Conservation (phyloP, 2,113 vertebrate species). For the Anolis carolinensis region DNA sequence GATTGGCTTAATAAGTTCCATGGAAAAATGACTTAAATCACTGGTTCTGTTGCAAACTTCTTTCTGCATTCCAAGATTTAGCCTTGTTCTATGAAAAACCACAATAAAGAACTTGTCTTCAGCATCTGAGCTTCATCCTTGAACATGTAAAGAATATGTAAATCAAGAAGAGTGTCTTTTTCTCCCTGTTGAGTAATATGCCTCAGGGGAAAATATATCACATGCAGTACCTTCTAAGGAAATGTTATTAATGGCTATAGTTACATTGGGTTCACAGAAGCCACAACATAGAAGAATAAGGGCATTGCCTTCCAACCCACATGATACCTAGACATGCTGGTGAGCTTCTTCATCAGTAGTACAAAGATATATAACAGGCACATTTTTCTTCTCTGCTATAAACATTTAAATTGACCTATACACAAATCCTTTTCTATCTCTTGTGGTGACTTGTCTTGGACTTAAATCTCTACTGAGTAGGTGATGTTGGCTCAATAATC, state of each 20-base stretch:
- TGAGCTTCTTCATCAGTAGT: neutral
- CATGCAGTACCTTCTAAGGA: neutral
- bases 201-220: neutral
- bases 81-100: neutral
- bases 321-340: neutral
- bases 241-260: neutral
- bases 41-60: neutral
- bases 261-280: neutral
- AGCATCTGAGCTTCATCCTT: neutral
- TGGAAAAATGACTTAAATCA: neutral
- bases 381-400: too few species aligned
- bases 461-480: neutral
- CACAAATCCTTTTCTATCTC: too few species aligned
- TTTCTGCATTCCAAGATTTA: neutral
- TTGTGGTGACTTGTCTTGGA: too few species aligned
- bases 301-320: neutral
- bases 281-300: neutral
- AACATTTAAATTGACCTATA: too few species aligned
- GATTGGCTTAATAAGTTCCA: neutral
- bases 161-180: neutral
- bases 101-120: constrained; percentile 1
- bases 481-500: neutral
- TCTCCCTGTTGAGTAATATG: neutral
- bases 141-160: constrained; percentile 8
- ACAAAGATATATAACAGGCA: neutral